Evolutionary conservation across 2,888 invertebrate genomes (phyloP), one percentile per base, ranked within the genome.

Genomic region (Drosophila austrosaltans): DNA sequence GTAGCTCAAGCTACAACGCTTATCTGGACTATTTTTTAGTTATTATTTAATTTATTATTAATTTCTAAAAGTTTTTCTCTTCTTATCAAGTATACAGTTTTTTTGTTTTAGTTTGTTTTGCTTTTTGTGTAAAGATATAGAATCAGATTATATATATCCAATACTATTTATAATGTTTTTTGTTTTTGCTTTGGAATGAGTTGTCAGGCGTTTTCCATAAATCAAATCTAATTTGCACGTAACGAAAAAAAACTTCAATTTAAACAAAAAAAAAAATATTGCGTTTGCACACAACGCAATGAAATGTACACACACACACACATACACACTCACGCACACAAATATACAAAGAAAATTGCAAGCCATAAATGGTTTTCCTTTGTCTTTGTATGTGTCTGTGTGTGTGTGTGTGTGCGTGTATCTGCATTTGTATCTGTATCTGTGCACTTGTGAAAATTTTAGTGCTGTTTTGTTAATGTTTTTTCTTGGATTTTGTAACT

Each of bases 391-490:
- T 30, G 30, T 30, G 30, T 30, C 1, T 48, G 48, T 61, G 60
- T 53, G 30, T 30, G 28, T 64, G 28, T 64, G 53, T 53, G 54
- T 56, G 72, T 63, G 16, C 66, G 54, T 73, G 66, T 72, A 63
- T 66, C 63, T 65, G 58, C 66, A 59, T 63, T 39, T 70, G 71
- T 48, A 48, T 57, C 30, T 74, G 76, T 77, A 67, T 71, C 67
- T 63, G 73, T 81, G 77, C 72, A 71, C 67, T 75, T 84, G 85
- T 85, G 74, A 74, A 86, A 76, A 79, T 73, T 68, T 70, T 61
- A 48, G 59, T 25, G 53, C 39, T 57, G 16, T 48, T 48, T 22
- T 48, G 2, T 57, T 73, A 62, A 67, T 66, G 69, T 63, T 66
- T 67, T 66, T 66, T 72, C 42, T 54, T 60, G 63, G 44, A 72